Evolutionary conservation across 1,140 invertebrate species (phyloP), one percentile per base, ranked within the genome.

Genomic region (Camponotus vicinus): DNA sequence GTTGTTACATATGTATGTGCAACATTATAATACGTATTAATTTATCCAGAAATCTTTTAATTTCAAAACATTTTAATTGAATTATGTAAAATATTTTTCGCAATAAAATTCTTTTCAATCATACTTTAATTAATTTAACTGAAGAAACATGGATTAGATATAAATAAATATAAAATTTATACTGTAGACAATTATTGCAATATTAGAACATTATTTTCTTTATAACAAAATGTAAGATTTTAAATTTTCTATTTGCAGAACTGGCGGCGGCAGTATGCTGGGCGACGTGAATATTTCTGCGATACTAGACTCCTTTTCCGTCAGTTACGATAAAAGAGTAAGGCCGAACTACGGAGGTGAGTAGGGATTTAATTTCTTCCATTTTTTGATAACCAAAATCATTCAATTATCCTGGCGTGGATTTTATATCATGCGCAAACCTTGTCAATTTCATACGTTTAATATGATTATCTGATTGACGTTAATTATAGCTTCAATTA

Each of bases 331-430:
- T 96, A 99, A 99, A 97, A 97, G 98, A 97, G 98, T 99, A 96
- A 98, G 98, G 96, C 98, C 98, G 93, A 99, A 99, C 96, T 99
- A 99, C 96, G 98, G 98, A 97, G 98, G 98, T 98, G 96, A 97
- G 98, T 97, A 92, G 40, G 83, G 70, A 79, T 59, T 77, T 70
- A 27, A 80, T 76, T 69, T 85, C 78, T 71, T 21, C 59, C 82
- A 45, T 49, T 78, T 69, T 64, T 88, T 84, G 67, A 89, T 87
- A 87, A 67, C 76, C 66, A 45, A 61, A 37, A 90, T 90, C 88
- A 90, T 90, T 87, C 80, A 55, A 86, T 70, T 64, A 83, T 70
- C 13, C 18, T 66, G 71, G 63, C 63, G 85, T 89, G 85, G 66
- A 73, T 34, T 90, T 79, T 75, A 78, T 71, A 87, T 84, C 77